A percentile compares a stretch with the other conserved stretches of the same genome.
phyloP scores from a whole-genome alignment of 1,140 invertebrate genomes.

The Drosophila arawakana region DNA sequence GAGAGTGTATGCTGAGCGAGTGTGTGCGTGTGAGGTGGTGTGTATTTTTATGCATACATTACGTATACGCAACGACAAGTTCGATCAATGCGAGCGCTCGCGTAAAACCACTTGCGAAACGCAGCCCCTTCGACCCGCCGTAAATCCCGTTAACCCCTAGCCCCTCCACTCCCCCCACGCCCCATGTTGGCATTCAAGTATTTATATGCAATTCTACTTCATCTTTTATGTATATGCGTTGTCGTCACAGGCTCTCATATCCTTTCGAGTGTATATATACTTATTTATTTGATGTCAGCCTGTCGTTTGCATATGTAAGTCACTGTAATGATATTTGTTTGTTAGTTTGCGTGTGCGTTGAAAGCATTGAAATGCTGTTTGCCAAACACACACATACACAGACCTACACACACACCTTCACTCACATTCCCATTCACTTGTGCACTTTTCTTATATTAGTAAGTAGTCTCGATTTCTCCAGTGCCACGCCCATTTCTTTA shows the following conservation, averaged over 20 bases:
- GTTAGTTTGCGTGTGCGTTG: conserved; percentile 66
- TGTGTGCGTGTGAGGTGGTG: conserved; percentile 32
- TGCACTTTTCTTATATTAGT: conserved; percentile 75
- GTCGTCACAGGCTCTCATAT: conserved; percentile 77
- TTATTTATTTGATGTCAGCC: conserved; percentile 67
- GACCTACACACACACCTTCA: background rate
- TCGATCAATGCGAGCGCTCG: conserved; percentile 58
- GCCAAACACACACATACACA: conserved; percentile 51
- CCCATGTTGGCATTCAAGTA: conserved; percentile 35
- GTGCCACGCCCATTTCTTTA: background rate
- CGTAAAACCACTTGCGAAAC: conserved; percentile 67
- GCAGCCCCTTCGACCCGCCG: conserved; percentile 15
- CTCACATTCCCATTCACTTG: conserved; percentile 35
- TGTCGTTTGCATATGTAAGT: conserved; percentile 77
- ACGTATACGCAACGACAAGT: conserved; percentile 68
- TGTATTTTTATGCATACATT: conserved; percentile 66
- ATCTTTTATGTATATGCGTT: conserved; percentile 79
- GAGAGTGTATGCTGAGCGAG: conserved; percentile 14
- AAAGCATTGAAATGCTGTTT: conserved; percentile 78
- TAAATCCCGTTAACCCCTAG: background rate
- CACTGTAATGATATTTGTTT: conserved; percentile 78
- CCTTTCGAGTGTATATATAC: conserved; percentile 66
- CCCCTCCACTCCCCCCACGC: background rate
- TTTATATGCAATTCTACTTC: conserved; percentile 82
- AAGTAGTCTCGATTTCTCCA: background rate